Evolutionary conservation across 2,888 invertebrate genomes (phyloP).

Genomic region (Drosophila melanosoma): DNA sequence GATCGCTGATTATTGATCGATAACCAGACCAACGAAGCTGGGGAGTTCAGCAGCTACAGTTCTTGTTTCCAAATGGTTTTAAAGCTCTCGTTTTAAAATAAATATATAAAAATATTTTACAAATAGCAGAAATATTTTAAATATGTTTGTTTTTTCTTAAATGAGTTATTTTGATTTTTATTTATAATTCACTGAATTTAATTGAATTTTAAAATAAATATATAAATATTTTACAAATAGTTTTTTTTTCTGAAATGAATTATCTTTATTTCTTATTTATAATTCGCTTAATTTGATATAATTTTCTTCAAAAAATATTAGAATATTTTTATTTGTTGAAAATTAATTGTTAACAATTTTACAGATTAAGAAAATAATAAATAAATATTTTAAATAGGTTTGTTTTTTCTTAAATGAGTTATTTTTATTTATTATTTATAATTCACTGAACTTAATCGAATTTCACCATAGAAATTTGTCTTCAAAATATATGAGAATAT

Average conservation of each 20-base stretch:
- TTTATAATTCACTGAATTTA: neutral
- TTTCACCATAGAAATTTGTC: neutral
- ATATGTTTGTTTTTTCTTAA: neutral
- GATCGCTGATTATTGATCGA: slow-evolving; percentile 34
- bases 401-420: neutral
- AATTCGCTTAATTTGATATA: neutral
- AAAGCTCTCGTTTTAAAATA: neutral
- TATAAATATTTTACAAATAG: neutral
- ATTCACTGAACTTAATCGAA: neutral
- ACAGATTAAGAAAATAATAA: too few species aligned
- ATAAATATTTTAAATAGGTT: neutral
- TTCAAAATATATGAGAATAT: neutral
- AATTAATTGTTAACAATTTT: too few species aligned
- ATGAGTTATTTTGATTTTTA: neutral
- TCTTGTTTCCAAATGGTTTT: neutral
- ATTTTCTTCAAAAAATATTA: too few species aligned
- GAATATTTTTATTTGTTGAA: too few species aligned
- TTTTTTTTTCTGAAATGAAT: neutral
- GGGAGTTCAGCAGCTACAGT: neutral
- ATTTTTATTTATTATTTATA: neutral
- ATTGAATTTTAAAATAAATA: neutral
- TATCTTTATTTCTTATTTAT: neutral
- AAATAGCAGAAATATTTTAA: neutral
- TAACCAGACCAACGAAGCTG: slow-evolving; percentile 20
- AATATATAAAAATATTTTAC: neutral